Evolutionary conservation across 2,888 invertebrate species (phyloP).

Genomic region (Lochmaea crataegi): DNA sequence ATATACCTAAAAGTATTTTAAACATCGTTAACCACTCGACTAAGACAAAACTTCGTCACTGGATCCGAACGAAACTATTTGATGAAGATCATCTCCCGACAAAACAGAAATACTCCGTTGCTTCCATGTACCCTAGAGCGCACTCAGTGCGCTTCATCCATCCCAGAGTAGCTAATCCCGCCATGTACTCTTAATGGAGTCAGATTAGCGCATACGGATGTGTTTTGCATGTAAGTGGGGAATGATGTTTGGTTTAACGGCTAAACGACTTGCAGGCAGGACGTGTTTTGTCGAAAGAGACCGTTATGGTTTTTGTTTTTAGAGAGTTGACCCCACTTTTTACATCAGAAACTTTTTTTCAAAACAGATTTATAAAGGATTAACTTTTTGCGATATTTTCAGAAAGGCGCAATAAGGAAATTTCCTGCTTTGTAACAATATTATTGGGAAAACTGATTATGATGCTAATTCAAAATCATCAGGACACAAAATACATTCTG

Average conservation of each 20-base stretch:
- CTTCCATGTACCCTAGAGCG: constrained; percentile 12
- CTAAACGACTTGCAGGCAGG: constrained; percentile 59
- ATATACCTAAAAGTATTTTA: constrained; percentile 18
- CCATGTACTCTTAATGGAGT: constrained; percentile 63
- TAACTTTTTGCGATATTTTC: constrained; percentile 7
- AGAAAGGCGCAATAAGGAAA: background rate
- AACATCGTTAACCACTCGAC: constrained; percentile 30
- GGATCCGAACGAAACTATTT: constrained; percentile 27
- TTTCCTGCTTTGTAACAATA: background rate
- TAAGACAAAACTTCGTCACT: constrained; percentile 19
- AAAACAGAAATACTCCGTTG: constrained; percentile 29
- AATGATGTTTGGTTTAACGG: constrained; percentile 66
- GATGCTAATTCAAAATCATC: too few relatives aligned
- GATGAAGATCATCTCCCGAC: constrained; percentile 24
- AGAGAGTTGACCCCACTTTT: constrained; percentile 37
- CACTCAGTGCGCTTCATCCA: constrained; percentile 11
- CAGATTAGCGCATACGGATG: constrained; percentile 65
- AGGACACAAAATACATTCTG: too few relatives aligned
- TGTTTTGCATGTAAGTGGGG: constrained; percentile 66
- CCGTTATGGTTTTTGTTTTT: constrained; percentile 52
- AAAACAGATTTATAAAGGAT: constrained; percentile 6
- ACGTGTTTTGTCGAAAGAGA: constrained; percentile 57
- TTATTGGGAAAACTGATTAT: too few relatives aligned
- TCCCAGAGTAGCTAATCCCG: constrained; percentile 47
- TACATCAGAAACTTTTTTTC: constrained; percentile 5